A percentile compares a stretch with the other conserved stretches of the same genome.
Conservation (phyloP, 1,140 invertebrate genomes). For the Pogonus chalceus region DNA sequence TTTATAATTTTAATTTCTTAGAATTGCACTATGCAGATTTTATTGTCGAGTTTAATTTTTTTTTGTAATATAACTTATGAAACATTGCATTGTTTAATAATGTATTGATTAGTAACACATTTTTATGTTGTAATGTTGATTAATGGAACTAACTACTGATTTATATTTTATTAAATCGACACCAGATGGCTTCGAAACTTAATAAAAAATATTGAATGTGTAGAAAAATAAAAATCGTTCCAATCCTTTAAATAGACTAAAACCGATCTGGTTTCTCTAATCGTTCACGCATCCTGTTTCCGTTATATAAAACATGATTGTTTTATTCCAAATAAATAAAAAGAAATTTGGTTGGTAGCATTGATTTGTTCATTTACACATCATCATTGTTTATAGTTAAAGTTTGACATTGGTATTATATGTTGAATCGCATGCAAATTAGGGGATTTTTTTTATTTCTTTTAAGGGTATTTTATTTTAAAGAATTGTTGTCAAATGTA, state of each 20-base stretch:
- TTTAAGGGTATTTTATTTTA: not conserved
- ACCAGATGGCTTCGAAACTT: no score
- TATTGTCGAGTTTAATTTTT: no score
- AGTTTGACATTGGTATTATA: not conserved
- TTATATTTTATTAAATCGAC: no score
- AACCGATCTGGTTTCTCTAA: not conserved
- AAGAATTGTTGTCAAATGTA: slow-evolving; percentile 1
- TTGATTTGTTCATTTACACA: not conserved
- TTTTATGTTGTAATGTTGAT: no score
- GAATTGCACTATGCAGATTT: no score
- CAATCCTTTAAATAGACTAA: not conserved
- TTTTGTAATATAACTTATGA: no score
- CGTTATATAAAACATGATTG: not conserved
- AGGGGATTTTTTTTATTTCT: not conserved
- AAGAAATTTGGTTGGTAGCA: not conserved
- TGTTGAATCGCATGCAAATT: not conserved
- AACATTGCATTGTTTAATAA: no score
- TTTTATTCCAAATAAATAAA: not conserved
- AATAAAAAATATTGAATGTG: no score
- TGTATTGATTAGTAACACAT: no score
- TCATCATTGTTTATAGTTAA: not conserved
- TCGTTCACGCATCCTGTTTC: slow-evolving; percentile 4
- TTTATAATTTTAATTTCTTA: no score
- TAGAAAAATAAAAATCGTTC: not conserved
- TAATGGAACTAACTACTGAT: no score